Conservation (phyloP, 2,113 vertebrate genomes). For the Tyto alba region DNA sequence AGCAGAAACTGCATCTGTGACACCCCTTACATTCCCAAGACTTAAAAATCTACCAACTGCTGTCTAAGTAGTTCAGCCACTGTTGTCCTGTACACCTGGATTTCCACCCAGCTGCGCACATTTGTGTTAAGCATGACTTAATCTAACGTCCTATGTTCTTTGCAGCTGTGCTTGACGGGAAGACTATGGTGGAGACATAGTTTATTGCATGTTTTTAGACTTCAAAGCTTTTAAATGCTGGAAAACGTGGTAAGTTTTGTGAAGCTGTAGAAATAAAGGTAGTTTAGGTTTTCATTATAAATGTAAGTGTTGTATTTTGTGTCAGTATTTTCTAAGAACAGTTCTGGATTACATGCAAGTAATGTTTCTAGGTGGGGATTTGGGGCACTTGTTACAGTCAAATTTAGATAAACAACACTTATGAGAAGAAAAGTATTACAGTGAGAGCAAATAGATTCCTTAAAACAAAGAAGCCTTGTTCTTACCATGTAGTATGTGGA, state of each 20-base stretch:
- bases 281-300: background rate
- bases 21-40: background rate
- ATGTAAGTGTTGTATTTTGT: background rate
- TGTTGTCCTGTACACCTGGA: background rate
- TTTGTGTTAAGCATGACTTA: background rate
- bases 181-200: background rate
- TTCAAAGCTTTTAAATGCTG: background rate
- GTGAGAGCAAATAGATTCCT: background rate
- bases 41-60: background rate
- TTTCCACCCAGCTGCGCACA: background rate
- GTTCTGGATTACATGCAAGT: background rate
- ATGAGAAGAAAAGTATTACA: background rate
- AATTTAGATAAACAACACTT: background rate
- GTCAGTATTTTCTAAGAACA: background rate
- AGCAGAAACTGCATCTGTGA: background rate
- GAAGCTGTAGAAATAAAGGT: background rate
- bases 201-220: background rate
- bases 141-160: background rate
- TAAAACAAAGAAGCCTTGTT: background rate
- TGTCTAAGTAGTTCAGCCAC: background rate
- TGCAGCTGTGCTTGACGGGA: background rate
- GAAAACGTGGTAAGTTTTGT: background rate
- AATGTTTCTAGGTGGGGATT: background rate
- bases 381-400: background rate
- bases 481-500: background rate